phyloP scores from a whole-genome alignment of 2,797 vertebrate species.

The Microhierax caerulescens region DNA sequence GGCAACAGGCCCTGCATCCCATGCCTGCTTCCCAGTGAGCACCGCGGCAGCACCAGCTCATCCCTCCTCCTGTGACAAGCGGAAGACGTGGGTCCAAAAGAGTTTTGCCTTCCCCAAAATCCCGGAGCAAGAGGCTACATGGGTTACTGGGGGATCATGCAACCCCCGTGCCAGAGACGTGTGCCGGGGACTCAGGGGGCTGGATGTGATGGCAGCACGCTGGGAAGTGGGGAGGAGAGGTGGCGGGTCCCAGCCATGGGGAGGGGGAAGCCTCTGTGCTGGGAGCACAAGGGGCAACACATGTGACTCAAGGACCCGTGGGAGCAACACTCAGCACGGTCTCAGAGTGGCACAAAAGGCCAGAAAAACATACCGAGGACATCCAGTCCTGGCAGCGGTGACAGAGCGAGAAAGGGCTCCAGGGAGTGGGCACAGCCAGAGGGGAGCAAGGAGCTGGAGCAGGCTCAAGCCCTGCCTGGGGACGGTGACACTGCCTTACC shows the following conservation, averaged over 20 bases:
- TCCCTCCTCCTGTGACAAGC: background rate
- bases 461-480: background rate
- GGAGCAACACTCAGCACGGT: background rate
- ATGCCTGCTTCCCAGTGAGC: rapidly evolving
- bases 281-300: rapidly evolving
- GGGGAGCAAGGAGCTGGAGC: background rate
- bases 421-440: background rate
- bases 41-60: background rate
- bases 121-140: rapidly evolving
- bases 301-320: background rate
- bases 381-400: background rate
- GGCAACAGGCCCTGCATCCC: background rate
- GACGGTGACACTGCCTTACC: background rate
- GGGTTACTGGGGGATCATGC: background rate
- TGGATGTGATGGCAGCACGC: background rate
- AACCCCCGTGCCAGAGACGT: background rate
- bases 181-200: background rate
- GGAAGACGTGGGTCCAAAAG: background rate
- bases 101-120: background rate
- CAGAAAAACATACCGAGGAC: background rate
- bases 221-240: background rate
- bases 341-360: background rate
- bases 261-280: background rate
- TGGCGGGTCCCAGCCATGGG: background rate
- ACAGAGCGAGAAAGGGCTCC: background rate